Percentiles rank a stretch among this genome's conserved stretches.
Conservation (phyloP, 2,888 invertebrate genomes). For the Drosophila limbata region DNA sequence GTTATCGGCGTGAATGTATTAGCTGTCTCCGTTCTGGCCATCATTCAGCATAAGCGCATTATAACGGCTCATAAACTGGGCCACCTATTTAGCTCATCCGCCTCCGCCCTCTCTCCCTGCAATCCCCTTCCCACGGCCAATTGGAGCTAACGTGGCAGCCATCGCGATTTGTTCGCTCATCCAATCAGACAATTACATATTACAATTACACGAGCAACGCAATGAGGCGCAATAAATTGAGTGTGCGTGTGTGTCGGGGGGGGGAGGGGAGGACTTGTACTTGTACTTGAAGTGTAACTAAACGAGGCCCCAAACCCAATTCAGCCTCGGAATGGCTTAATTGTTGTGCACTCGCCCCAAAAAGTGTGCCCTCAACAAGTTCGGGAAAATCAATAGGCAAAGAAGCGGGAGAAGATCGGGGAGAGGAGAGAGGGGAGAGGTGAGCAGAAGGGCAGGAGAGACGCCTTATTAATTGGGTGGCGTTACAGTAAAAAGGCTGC, state of each 20-base stretch:
- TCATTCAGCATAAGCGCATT: conserved; percentile 69
- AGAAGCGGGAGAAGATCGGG: neutral
- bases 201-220: conserved; percentile 69
- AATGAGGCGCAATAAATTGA: conserved; percentile 73
- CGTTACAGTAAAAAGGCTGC: conserved; percentile 66
- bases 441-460: neutral
- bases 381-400: conserved; percentile 62
- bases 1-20: conserved; percentile 76
- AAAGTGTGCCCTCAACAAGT: conserved; percentile 64
- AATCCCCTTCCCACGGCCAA: neutral
- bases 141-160: conserved; percentile 20
- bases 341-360: conserved; percentile 55
- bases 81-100: conserved; percentile 4
- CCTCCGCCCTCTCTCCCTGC: neutral
- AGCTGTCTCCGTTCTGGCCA: conserved; percentile 53
- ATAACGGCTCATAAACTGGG: conserved; percentile 71
- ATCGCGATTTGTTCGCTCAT: conserved; percentile 51
- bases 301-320: conserved; percentile 17
- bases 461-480: conserved; percentile 72
- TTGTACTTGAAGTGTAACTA: conserved; percentile 53
- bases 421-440: neutral
- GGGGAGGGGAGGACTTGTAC: conserved; percentile 1
- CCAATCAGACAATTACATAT: conserved; percentile 74
- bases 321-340: conserved; percentile 64
- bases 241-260: conserved; percentile 24